Base-by-base conservation (phyloP, 2,797 vertebrate genomes). In the Smutsia temminckii region DNA sequence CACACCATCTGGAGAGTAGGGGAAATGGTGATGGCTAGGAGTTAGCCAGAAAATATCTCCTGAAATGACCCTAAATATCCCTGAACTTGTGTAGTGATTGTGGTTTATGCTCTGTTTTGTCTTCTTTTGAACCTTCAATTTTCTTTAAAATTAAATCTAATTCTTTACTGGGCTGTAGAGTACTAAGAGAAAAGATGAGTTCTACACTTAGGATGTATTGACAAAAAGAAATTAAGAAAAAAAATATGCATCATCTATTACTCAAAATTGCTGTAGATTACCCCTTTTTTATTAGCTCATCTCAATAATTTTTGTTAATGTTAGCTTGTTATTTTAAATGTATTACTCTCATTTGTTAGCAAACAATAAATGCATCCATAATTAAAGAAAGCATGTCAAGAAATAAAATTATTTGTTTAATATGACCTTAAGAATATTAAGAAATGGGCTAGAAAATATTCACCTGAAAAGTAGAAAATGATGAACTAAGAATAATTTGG, bases 371-470 rank as follows among this genome's bases (percentile, higher is more conserved):
- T n/a, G 12, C 10, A 71, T 37, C 25, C 0, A 16, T 7, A 42
- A 18, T 20, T 92, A 85, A 78, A 86, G 55, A 9, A 17, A 16
- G 64, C n/a, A 37, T 74, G 69, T 64, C 69, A 87, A 92, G 90
- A 49, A 66, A 51, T 49, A 42, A 86, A 94, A 53, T 9, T 53
- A 64, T n/a, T 37, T 63, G 16, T 37, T 51, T 63, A 49, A 14
- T 16, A 57, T 64, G 6, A 5, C 69, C 42, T 77, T 51, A 51
- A 69, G 34, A 86, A 27, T 66, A 64, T 75, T 55, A 64, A 93
- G 32, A 85, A 85, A 46, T 27, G 53, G 8, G 69, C 1, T 53
- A 64, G 32, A 27, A 12, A 78, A 74, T 51, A 80, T 16, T 72
- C 2, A 71, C 25, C 13, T 53, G 11, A 92, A 96, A 88, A 59